Evolutionary conservation across 1,140 invertebrate genomes (phyloP).

Genomic region (Heliconius congener): DNA sequence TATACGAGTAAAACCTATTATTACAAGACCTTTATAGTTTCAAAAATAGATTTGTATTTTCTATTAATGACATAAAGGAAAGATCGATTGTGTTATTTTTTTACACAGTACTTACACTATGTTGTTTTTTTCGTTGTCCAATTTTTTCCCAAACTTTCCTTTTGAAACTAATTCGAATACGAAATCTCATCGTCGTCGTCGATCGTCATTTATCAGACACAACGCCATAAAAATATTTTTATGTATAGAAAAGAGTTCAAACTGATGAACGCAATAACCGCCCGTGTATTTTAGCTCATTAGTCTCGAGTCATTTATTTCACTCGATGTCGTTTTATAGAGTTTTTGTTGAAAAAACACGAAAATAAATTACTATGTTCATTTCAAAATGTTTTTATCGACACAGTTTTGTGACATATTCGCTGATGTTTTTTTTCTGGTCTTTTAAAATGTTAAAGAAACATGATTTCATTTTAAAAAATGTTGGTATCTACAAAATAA

Average conservation of each 20-base stretch:
- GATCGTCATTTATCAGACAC: too few relatives aligned
- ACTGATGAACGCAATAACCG: not conserved
- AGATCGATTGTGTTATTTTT: too few relatives aligned
- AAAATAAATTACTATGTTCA: conserved; percentile 7
- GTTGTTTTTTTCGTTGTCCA: too few relatives aligned
- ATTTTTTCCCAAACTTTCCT: not conserved
- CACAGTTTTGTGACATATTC: not conserved
- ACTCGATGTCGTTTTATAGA: conserved; percentile 32
- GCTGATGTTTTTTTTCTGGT: not conserved
- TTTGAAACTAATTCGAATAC: too few relatives aligned
- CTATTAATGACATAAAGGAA: too few relatives aligned
- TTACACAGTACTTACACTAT: too few relatives aligned
- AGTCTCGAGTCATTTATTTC: conserved; percentile 50
- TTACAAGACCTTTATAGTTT: too few relatives aligned
- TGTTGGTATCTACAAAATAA: too few relatives aligned
- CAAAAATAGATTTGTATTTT: too few relatives aligned
- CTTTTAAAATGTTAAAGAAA: not conserved
- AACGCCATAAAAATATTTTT: too few relatives aligned
- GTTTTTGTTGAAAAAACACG: conserved; percentile 25
- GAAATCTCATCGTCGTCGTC: too few relatives aligned
- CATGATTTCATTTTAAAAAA: not conserved
- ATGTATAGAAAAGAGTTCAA: not conserved
- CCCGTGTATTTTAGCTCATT: conserved; percentile 43
- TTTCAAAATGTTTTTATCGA: conserved; percentile 1
- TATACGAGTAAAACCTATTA: too few relatives aligned